Base-by-base conservation (phyloP, 2,888 invertebrate species). In the Zygaena filipendulae region DNA sequence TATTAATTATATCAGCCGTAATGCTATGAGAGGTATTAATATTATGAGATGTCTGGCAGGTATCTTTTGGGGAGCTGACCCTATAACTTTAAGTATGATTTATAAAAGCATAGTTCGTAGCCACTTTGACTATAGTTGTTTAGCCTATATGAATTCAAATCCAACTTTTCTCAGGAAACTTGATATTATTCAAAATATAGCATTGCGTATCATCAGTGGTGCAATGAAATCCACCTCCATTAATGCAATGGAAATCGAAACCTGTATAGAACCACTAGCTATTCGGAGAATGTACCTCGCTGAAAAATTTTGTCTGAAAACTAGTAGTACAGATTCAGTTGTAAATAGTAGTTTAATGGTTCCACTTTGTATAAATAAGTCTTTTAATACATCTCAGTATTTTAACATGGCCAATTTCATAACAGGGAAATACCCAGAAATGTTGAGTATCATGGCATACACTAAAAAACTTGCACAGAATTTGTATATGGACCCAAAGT, bases 21-120 rank as follows among this genome's bases (percentile, higher is more conserved):
- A 33, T 35, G 29, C 34, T 11, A 20, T 26, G 7, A 35, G 30
- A 27, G 30, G 33, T 3, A 3, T 35, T 6, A 36, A 36, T 24
- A 20, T 39, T 13, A 12, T 39, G 4, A 33, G 25, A 31, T 36
- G 27, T 29, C 20, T 39, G 11, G 35, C 35, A n/a, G 39, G 33
- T 21, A 26, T 32, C 2, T 25, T 18, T 7, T 32, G 33, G 35
- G 32, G 36, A n/a, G 25, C 35, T 13, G 38, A 25, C 8, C 25
- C 25, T 11, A 25, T 18, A n/a, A 19, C n/a, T 4, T 10, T 25
- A 5, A 16, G n/a, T 4, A 11, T 25, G 4, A 11, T 25, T 4
- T 25, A 25, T 8, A 25, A 19, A 19, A 11, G 11, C n/a, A 22
- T 30, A 2, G 25, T 25, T 2, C 9, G 30, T 8, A 25, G 25